phyloP scores from a whole-genome alignment of 2,797 vertebrate genomes.

The Chrysocyon brachyurus region DNA sequence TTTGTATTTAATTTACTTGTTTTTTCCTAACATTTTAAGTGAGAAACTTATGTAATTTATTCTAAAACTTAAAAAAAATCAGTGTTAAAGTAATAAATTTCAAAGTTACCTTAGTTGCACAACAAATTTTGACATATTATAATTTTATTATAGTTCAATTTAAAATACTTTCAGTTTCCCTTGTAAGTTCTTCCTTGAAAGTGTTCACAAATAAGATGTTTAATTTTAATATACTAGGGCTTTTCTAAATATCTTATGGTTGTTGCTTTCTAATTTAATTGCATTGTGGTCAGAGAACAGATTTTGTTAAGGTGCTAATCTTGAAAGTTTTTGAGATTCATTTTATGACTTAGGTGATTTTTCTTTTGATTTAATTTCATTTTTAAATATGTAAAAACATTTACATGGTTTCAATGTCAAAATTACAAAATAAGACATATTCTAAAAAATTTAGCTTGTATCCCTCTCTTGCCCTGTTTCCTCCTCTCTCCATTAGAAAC shows the following conservation, averaged over 20 bases:
- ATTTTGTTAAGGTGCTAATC: background rate
- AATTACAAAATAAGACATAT: background rate
- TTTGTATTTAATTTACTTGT: background rate
- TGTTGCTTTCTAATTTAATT: background rate
- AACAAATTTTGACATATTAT: background rate
- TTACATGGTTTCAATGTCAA: background rate
- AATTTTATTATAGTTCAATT: background rate
- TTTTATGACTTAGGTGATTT: background rate
- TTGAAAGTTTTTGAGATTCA: background rate
- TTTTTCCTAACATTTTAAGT: background rate
- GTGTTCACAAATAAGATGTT: background rate
- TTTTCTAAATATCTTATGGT: background rate
- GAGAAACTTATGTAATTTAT: background rate
- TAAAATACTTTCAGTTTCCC: background rate
- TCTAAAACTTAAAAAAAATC: no score
- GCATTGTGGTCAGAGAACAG: background rate
- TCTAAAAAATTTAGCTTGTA: background rate
- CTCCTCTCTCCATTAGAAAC: background rate
- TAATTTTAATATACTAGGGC: background rate
- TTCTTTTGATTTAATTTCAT: background rate
- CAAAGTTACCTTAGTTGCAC: background rate
- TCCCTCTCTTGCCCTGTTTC: background rate
- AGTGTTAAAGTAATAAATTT: background rate
- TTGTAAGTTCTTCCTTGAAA: background rate
- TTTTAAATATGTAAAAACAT: background rate